Conservation (phyloP, 1,140 invertebrate species). For the Atopsyche davidsoni region DNA sequence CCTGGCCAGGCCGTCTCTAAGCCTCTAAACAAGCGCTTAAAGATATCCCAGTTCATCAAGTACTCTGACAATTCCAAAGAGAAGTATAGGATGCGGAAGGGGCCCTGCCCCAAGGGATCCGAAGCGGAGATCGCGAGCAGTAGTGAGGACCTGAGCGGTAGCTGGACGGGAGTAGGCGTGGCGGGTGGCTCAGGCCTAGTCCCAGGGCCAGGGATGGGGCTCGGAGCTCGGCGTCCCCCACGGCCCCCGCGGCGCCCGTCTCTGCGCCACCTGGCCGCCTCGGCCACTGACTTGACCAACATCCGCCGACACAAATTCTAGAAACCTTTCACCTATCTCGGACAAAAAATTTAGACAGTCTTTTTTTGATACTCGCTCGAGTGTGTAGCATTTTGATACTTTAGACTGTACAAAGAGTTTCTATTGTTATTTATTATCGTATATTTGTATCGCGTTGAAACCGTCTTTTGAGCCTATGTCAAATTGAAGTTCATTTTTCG, state of each 20-base stretch:
- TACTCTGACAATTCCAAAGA: conserved; percentile 26
- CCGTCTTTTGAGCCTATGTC: no score
- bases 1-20: conserved; percentile 18
- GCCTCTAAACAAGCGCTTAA: conserved; percentile 18
- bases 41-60: conserved; percentile 27
- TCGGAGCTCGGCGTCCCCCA: not conserved
- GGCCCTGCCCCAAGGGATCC: not conserved
- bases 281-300: conserved; percentile 7
- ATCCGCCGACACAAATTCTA: conserved; percentile 5
- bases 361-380: no score
- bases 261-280: conserved; percentile 11
- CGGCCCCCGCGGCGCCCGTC: conserved; percentile 10
- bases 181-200: not conserved
- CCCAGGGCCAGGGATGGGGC: conserved; percentile 3
- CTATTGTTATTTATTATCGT: no score
- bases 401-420: no score
- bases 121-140: conserved; percentile 5
- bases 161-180: no score
- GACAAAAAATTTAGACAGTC: no score
- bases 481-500: no score
- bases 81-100: conserved; percentile 23
- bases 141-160: conserved; percentile 5
- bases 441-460: no score
- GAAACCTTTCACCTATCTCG: no score
- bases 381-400: no score